phyloP scores from a whole-genome alignment of 2,797 vertebrate genomes.

The Scleropages formosus region DNA sequence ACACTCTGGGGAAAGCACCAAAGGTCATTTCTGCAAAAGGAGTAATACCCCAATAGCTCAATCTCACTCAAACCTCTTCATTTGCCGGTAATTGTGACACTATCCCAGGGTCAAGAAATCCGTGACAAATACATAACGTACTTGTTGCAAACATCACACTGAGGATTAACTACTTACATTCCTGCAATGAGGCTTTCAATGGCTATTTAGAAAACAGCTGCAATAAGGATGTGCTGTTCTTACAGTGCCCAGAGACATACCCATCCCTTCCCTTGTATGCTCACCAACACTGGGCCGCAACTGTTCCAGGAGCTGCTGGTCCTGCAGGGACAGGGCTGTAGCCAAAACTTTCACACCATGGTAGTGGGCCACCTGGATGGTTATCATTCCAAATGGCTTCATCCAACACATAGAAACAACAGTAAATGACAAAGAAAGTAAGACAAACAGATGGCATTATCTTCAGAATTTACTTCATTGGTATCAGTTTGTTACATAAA shows the following conservation, averaged over 20 bases:
- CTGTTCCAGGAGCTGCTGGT: slow-evolving; percentile 83
- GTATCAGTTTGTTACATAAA: background rate
- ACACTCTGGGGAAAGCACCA: too few relatives aligned
- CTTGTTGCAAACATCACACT: background rate
- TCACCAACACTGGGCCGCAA: slow-evolving; percentile 79
- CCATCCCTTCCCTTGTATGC: slow-evolving; percentile 34
- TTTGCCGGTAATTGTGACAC: background rate
- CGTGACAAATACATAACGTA: too few relatives aligned
- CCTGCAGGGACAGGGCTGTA: slow-evolving; percentile 74
- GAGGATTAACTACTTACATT: too few relatives aligned
- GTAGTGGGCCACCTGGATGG: slow-evolving; percentile 87
- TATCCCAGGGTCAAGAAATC: background rate
- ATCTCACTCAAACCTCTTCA: too few relatives aligned
- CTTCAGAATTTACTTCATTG: background rate
- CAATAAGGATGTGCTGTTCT: too few relatives aligned
- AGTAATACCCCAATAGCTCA: background rate
- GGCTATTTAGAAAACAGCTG: too few relatives aligned
- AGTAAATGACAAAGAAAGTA: background rate
- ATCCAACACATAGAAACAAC: background rate
- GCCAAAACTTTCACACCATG: slow-evolving; percentile 86
- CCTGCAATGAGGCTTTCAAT: too few relatives aligned
- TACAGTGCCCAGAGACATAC: background rate
- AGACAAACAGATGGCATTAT: background rate
- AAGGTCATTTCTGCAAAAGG: too few relatives aligned
- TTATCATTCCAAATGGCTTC: slow-evolving; percentile 83